A percentile compares a stretch with the other conserved stretches of the same genome.
These are phyloP conservation scores for Ptychochromis oligacanthus DNA, from an alignment of 2,113 vertebrate species.

Conservation along the genomic window DNA sequence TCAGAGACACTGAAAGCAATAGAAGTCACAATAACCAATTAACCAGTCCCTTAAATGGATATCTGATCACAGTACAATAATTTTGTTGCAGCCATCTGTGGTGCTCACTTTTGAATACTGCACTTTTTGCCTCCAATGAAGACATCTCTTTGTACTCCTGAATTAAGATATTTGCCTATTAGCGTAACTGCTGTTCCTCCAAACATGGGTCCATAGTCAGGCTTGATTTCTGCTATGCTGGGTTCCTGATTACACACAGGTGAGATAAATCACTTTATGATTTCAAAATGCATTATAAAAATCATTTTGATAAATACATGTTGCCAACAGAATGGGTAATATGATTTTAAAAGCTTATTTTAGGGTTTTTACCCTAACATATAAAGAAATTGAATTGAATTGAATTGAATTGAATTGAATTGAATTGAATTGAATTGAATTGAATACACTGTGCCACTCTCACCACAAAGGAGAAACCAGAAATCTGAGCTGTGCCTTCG, in stretches of 20 bases:
- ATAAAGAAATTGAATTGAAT: no score
- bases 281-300: neutral
- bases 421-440: no score
- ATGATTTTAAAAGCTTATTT: neutral
- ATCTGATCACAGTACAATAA: neutral
- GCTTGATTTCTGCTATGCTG: conserved; percentile 78
- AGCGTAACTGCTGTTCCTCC: conserved; percentile 89
- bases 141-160: conserved; percentile 81
- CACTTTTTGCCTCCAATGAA: conserved; percentile 81
- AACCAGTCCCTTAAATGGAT: no score
- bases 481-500: conserved; percentile 71
- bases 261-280: neutral
- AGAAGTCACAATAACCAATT: neutral
- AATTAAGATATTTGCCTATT: conserved; percentile 80
- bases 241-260: conserved; percentile 80
- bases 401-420: no score
- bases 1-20: conserved; percentile 48
- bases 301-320: neutral
- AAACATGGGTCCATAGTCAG: conserved; percentile 83
- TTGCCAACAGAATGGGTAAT: neutral
- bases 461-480: conserved; percentile 89
- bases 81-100: neutral
- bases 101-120: conserved; percentile 68
- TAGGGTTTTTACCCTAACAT: no score
- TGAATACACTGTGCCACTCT: neutral